These are phyloP conservation scores for Hepsetus odoe DNA, from an alignment of 2,113 vertebrate species.

Conservation along the genomic window DNA sequence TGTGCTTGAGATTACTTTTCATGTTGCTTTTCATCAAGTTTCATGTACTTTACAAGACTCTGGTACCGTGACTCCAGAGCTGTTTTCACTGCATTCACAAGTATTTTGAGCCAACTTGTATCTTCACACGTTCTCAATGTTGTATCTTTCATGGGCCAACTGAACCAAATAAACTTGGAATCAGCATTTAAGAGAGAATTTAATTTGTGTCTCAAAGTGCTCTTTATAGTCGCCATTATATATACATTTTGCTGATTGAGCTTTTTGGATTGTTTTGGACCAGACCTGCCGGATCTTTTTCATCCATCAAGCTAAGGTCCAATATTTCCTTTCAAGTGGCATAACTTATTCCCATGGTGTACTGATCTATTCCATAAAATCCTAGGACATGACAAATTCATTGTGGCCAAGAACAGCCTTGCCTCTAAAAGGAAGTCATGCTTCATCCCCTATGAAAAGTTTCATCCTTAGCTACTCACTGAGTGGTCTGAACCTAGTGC, in stretches of 20 bases:
- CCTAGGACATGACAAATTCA: constrained; percentile 7
- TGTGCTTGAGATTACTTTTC: constrained; percentile 7
- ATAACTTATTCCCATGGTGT: neutral
- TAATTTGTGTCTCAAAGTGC: neutral
- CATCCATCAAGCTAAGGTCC: neutral
- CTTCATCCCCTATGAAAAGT: constrained; percentile 59
- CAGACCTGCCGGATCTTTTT: neutral
- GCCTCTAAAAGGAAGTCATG: constrained; percentile 66
- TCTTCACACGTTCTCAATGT: constrained; percentile 14
- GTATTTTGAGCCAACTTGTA: neutral
- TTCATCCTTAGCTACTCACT: constrained; percentile 37
- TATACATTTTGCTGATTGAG: neutral
- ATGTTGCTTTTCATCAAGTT: neutral
- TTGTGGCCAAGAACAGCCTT: constrained; percentile 66
- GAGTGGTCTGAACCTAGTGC: constrained; percentile 57
- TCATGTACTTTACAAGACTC: constrained; percentile 16
- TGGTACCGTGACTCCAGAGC: neutral
- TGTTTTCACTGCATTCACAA: constrained; percentile 2
- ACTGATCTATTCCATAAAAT: neutral
- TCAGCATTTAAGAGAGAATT: constrained; percentile 14
- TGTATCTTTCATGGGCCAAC: neutral
- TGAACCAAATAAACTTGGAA: constrained; percentile 20
- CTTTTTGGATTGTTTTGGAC: neutral
- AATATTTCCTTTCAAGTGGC: neutral
- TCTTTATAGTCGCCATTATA: neutral